Base-by-base conservation (phyloP, 2,113 vertebrate species). In the Serinus canaria region DNA sequence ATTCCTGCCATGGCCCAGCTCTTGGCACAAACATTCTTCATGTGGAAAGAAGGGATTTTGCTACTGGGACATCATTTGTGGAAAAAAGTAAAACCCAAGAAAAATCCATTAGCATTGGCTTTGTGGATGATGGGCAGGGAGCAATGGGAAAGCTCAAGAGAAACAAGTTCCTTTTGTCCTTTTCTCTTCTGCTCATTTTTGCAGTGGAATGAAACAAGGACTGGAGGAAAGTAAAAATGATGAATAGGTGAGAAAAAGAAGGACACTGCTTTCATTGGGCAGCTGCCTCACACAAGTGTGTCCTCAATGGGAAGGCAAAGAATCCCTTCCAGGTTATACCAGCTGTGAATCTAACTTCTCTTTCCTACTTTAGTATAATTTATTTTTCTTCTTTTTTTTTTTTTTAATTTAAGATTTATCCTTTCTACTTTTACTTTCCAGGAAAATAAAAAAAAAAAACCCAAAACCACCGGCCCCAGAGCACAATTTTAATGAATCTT, bases 351-450 rank as follows among this genome's bases (percentile, higher is more conserved):
- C 55, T 91, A 50, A 67, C 52, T 84, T 91, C 30, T 56, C 5
- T 69, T 79, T 62, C 64, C 63, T 79, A 39, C 13, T 84, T 64
- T 41, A 5, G 6, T 44, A 18, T 17, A 24, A 2, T 31, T 33
- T 25, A 1, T 43, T 16, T n/a, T n/a, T 49, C 7, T 8, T n/a
- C 31, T 2, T 7, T 4, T 2, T 1, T 30, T 52, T 72, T 30
- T 46, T 41, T 41, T 41, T 14, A 41, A 11, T 39, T 56, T 24
- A 64, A 55, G 6, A 18, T 55, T 66, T 86, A 2, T 67, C 52
- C 69, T 89, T 8, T 37, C 55, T 94, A 55, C 41, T 70, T 56
- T 77, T 37, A 17, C 22, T 85, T 91, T 79, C 46, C 85, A 74
- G 68, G 59, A 70, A 83, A 77, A 92, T 15, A 41, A 41, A 11